A percentile compares a stretch with the other conserved stretches of the same genome.
These are phyloP conservation scores for Clivina fossor DNA, from an alignment of 2,888 invertebrate genomes.

Conservation along the genomic window DNA sequence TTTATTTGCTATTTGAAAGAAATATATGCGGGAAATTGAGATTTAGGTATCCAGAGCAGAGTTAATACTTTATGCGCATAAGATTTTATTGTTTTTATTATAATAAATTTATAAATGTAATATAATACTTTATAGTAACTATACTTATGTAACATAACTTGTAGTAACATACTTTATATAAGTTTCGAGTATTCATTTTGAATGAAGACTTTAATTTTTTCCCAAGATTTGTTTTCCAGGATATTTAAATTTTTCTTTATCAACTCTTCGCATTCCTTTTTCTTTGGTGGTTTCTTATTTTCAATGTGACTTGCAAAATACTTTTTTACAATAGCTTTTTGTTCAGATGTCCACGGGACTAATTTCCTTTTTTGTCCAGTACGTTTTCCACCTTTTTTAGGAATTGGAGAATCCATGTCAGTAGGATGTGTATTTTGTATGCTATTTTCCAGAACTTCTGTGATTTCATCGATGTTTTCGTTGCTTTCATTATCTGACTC, in stretches of 20 bases:
- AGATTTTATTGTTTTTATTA: too few species aligned
- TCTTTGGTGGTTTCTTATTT: conserved; percentile 41
- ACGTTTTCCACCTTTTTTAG: not conserved
- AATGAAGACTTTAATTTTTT: conserved; percentile 43
- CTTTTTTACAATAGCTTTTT: conserved; percentile 37
- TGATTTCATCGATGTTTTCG: not conserved
- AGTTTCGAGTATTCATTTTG: conserved; percentile 37
- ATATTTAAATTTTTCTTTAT: conserved; percentile 36
- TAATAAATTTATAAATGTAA: too few species aligned
- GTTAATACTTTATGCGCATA: too few species aligned
- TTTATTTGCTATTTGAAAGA: too few species aligned
- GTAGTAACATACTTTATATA: too few species aligned
- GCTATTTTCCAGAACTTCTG: too few species aligned
- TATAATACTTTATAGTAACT: too few species aligned
- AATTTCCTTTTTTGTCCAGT: conserved; percentile 38
- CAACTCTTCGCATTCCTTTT: conserved; percentile 40
- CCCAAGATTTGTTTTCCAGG: conserved; percentile 42
- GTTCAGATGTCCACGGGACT: conserved; percentile 42
- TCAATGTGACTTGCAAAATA: conserved; percentile 41
- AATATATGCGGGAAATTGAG: too few species aligned
- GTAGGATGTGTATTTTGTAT: too few species aligned
- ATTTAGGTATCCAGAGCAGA: too few species aligned
- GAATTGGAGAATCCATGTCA: too few species aligned
- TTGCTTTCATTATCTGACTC: not conserved
- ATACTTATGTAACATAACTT: too few species aligned